These are phyloP conservation scores for Apogon hyalosoma DNA, from an alignment of 2,797 vertebrate genomes.

Conservation along the genomic window DNA sequence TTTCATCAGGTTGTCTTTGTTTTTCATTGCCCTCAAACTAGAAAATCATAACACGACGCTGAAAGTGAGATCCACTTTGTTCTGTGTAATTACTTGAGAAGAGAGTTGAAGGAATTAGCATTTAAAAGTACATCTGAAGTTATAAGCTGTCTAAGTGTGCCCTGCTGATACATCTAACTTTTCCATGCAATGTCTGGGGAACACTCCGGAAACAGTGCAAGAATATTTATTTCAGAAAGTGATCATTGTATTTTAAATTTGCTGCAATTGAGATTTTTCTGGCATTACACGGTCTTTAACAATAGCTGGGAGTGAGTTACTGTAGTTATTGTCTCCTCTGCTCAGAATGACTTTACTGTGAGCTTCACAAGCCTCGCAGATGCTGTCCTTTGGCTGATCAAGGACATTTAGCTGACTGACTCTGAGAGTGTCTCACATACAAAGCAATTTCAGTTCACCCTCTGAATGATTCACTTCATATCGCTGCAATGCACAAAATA, in stretches of 20 bases:
- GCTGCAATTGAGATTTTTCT: background rate
- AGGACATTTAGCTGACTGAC: background rate
- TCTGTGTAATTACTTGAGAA: background rate
- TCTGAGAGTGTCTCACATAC: background rate
- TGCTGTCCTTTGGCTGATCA: background rate
- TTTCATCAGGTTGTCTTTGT: slow-evolving; percentile 8
- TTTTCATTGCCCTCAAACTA: slow-evolving; percentile 1
- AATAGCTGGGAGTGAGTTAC: background rate
- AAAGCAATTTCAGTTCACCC: background rate
- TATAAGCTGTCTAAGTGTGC: no score
- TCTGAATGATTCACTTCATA: background rate
- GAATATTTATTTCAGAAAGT: background rate
- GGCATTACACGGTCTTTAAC: background rate
- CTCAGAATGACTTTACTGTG: background rate
- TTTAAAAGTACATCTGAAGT: no score
- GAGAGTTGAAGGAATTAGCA: no score
- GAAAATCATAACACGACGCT: background rate
- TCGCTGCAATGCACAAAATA: background rate
- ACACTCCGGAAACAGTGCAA: no score
- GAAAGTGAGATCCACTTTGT: background rate
- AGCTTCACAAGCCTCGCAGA: background rate
- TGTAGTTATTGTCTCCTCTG: background rate
- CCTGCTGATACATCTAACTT: no score
- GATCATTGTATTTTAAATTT: background rate
- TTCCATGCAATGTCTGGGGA: no score